These are phyloP conservation scores for Eustalomyia histrio DNA, from an alignment of 2,888 invertebrate genomes.

Conservation along the genomic window DNA sequence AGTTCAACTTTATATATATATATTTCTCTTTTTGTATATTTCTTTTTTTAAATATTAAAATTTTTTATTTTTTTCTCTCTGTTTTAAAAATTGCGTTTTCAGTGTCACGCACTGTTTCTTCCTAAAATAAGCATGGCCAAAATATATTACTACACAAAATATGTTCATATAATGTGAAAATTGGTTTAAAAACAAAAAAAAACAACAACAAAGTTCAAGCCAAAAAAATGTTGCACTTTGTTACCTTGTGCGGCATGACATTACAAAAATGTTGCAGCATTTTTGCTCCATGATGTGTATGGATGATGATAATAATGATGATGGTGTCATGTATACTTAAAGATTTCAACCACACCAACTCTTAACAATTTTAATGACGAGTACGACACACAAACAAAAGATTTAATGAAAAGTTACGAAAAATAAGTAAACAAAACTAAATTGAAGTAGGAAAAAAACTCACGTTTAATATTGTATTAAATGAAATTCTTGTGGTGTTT, in stretches of 20 bases:
- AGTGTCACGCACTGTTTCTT: slow-evolving; percentile 57
- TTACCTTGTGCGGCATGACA: slow-evolving; percentile 51
- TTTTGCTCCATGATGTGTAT: slow-evolving; percentile 17
- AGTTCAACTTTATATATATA: slow-evolving; percentile 1
- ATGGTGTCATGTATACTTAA: neutral
- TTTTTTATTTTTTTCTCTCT: neutral
- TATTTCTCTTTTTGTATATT: neutral
- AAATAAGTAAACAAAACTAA: neutral
- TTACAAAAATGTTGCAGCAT: slow-evolving; percentile 48
- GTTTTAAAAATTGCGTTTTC: slow-evolving; percentile 32
- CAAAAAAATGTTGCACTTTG: slow-evolving; percentile 39
- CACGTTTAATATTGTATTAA: neutral
- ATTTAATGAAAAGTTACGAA: slow-evolving; percentile 7
- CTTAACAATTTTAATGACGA: neutral
- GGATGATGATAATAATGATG: neutral
- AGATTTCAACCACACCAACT: slow-evolving; percentile 5
- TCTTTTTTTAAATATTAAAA: slow-evolving; percentile 4
- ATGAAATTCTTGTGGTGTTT: slow-evolving; percentile 31
- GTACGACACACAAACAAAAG: neutral
- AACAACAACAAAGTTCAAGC: too few species aligned
- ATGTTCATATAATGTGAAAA: neutral
- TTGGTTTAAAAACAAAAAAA: slow-evolving; percentile 23
- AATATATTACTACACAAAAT: slow-evolving; percentile 15
- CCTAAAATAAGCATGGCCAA: neutral
- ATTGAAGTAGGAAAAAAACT: neutral